Conservation (phyloP, 1,140 invertebrate species). For the Drosophila obscura region DNA sequence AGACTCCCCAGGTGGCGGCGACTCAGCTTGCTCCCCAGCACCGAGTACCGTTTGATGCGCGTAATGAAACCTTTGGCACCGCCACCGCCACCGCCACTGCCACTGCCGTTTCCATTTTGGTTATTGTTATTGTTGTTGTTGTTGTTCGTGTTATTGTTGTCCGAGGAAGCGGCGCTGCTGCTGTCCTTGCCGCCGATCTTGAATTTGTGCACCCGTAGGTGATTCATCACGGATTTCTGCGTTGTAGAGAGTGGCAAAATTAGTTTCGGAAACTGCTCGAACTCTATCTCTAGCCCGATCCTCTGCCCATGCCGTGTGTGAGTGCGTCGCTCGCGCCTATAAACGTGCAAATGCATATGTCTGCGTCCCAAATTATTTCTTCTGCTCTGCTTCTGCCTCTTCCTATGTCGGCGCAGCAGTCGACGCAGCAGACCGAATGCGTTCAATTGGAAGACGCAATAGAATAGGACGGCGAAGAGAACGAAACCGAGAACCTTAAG, state of each 20-base stretch:
- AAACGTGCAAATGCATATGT: too few species aligned
- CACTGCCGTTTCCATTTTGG: neutral
- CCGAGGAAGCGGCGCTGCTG: neutral
- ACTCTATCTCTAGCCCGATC: neutral
- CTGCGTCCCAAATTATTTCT: too few species aligned
- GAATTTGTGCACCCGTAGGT: constrained; percentile 78
- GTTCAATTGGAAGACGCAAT: neutral
- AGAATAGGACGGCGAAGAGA: constrained; percentile 6
- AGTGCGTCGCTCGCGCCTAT: too few species aligned
- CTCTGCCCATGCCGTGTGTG: too few species aligned
- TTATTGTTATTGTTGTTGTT: constrained; percentile 29
- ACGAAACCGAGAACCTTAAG: constrained; percentile 1
- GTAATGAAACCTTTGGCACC: constrained; percentile 68
- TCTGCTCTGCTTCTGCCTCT: too few species aligned
- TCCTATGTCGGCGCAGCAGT: too few species aligned
- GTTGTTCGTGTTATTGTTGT: constrained; percentile 31
- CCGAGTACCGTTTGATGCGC: constrained; percentile 80
- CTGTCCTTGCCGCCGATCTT: constrained; percentile 70
- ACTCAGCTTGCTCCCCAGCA: constrained; percentile 69
- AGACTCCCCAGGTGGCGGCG: constrained; percentile 66
- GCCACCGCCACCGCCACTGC: neutral
- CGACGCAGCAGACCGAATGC: too few species aligned
- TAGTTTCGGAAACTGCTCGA: constrained; percentile 3
- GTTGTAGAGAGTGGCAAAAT: constrained; percentile 7
- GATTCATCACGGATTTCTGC: constrained; percentile 63